Evolutionary conservation across 2,797 vertebrate species (phyloP), one percentile per base, ranked within the genome.

Genomic region (Rhynchonycteris naso): DNA sequence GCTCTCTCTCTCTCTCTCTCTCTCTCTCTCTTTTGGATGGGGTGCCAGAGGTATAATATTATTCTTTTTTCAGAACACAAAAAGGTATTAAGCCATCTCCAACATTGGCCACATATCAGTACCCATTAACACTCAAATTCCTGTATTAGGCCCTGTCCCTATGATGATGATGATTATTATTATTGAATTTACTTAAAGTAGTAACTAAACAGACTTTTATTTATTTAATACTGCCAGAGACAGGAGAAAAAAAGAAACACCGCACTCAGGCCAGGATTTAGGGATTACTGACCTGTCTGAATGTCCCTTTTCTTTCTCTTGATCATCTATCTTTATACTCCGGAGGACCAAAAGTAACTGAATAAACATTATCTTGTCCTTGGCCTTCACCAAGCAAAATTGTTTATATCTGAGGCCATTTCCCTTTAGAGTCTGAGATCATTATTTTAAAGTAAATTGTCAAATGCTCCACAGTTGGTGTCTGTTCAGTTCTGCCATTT

Each of bases 321-420:
- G 69, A 78, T 94, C 95, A 94, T 97, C 94, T 72, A 18, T 97
- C 90, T 97, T 93, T 88, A 92, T 56, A 96, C 93, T 95, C 94
- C 19, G 10, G 92, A 96, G 95, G 68, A 81, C 72, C 82, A 78
- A 93, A 92, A 94, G 65, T 93, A 93, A 96, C 85, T 97, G 96
- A 95, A 97, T 97, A 97, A 97, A 96, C 93, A 97, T 92, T 92
- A 95, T 96, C 95, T 96, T 94, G 76, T 96, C 95, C 95, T 97
- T 95, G 85, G 90, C 82, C 88, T 96, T 95, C 94, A 96, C 92
- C 90, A 88, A 80, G 76, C 81, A 85, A 85, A 96, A 94, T 28
- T 90, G 88, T 93, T 97, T 96, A 63, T 95, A 81, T 93, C 92
- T 93, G 86, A 97, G 65, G 69, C 94, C 88, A 95, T 95, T 94